Conservation (phyloP, 2,113 vertebrate species). For the Phaethon lepturus region DNA sequence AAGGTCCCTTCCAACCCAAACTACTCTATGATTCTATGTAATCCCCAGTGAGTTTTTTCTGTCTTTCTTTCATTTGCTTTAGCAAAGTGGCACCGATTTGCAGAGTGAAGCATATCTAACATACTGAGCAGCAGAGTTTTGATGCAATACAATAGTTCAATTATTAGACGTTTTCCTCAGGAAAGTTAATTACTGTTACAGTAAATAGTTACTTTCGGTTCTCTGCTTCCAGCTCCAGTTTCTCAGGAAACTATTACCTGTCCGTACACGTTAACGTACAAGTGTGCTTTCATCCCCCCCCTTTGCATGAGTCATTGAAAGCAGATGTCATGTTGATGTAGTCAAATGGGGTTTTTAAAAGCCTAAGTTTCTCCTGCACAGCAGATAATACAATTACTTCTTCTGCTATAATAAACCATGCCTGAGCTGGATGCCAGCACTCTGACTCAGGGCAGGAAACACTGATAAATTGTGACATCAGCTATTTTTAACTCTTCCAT, state of each 20-base stretch:
- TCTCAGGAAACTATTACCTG: slow-evolving; percentile 17
- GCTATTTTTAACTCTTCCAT: neutral
- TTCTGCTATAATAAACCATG: neutral
- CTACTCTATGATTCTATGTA: too few relatives aligned
- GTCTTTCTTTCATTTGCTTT: neutral
- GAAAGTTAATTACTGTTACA: neutral
- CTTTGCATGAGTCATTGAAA: slow-evolving; percentile 11
- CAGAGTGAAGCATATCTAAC: neutral
- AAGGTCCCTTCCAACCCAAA: too few relatives aligned
- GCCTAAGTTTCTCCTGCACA: neutral
- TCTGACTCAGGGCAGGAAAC: neutral
- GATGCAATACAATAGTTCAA: neutral
- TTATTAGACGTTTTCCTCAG: neutral
- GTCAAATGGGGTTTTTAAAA: neutral
- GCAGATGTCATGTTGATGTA: neutral
- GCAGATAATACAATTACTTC: neutral
- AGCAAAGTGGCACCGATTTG: neutral
- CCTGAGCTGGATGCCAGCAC: neutral
- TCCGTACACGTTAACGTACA: neutral
- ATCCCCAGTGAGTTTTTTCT: neutral
- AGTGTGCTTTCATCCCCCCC: neutral
- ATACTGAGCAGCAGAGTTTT: neutral
- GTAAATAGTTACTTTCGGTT: neutral
- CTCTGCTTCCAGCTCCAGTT: neutral
- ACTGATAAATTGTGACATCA: neutral